These are phyloP conservation scores for Margarornis squamiger DNA, from an alignment of 2,797 vertebrate genomes.

Conservation along the genomic window DNA sequence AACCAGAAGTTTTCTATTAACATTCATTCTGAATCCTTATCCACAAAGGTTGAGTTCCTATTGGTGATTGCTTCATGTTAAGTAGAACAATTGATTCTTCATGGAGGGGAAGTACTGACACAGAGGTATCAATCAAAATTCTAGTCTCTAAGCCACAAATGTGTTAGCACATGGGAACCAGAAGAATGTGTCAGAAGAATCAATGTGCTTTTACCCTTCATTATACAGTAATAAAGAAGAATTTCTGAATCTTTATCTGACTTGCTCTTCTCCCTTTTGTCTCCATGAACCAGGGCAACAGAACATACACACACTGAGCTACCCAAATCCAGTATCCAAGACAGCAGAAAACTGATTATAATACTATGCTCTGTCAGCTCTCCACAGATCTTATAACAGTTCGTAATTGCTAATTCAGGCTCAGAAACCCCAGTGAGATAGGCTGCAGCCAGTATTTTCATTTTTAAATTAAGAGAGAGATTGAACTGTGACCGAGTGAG, in stretches of 20 bases:
- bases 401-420: not conserved
- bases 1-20: not conserved
- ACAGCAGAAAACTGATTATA: not conserved
- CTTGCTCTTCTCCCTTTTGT: not conserved
- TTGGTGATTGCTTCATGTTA: not conserved
- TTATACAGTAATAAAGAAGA: not conserved
- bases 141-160: not conserved
- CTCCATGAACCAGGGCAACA: not conserved
- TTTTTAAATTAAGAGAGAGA: not conserved
- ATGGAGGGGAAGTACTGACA: not conserved
- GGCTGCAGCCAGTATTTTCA: not conserved
- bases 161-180: not conserved
- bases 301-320: not conserved
- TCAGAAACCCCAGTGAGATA: not conserved
- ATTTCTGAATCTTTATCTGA: not conserved
- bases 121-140: constrained; percentile 36
- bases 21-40: not conserved
- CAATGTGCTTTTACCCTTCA: not conserved
- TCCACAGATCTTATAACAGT: not conserved
- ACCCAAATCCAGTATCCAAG: not conserved
- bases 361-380: not conserved
- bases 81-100: constrained; percentile 25
- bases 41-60: not conserved
- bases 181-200: not conserved
- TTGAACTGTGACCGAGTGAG: not conserved